phyloP scores from a whole-genome alignment of 2,797 vertebrate genomes.

The Potorous gilbertii region DNA sequence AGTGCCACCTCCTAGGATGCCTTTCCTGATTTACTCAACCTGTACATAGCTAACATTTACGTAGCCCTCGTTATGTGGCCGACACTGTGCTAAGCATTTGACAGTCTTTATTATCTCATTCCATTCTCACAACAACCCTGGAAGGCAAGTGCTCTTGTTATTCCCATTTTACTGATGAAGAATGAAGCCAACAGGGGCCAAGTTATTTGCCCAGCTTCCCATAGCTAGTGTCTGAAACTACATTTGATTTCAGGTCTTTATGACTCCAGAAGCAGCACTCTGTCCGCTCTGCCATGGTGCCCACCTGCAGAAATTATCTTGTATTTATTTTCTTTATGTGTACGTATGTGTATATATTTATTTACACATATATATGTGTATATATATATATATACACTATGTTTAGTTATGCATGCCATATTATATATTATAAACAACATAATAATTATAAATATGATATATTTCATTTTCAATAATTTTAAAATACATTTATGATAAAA shows the following conservation, averaged over 20 bases:
- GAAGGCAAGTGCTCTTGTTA: neutral
- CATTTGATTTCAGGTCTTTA: neutral
- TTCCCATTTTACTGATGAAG: neutral
- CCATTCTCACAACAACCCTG: neutral
- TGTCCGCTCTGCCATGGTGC: neutral
- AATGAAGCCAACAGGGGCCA: neutral
- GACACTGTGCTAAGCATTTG: neutral
- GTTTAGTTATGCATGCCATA: neutral
- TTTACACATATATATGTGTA: no score
- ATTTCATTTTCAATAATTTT: no score
- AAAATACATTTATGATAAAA: no score
- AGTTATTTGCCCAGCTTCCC: neutral
- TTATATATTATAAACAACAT: no score
- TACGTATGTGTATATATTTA: no score
- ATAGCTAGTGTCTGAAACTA: neutral
- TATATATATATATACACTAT: neutral
- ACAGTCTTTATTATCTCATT: neutral
- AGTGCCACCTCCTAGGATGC: neutral
- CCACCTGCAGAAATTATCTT: neutral
- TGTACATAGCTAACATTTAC: neutral
- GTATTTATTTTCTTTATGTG: neutral
- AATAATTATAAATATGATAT: no score
- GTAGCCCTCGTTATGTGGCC: neutral
- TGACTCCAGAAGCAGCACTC: neutral
- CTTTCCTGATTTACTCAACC: neutral